Conservation (phyloP, 2,888 invertebrate species). For the Lochmaea capreae region DNA sequence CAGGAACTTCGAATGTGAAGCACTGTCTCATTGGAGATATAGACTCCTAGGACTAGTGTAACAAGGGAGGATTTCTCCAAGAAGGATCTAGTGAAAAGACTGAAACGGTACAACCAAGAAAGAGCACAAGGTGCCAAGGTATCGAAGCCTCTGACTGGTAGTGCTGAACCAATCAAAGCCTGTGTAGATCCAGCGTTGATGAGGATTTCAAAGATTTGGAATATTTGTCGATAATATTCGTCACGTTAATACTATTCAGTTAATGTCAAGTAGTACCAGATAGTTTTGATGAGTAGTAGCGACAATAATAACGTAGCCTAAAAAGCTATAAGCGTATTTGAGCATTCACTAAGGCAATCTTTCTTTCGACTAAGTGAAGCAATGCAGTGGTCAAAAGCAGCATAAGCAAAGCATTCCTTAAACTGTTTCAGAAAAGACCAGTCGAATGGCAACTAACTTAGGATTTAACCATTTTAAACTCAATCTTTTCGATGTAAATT, state of each 20-base stretch:
- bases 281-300: neutral
- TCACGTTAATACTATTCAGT: neutral
- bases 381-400: constrained; percentile 58
- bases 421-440: constrained; percentile 79
- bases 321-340: constrained; percentile 28
- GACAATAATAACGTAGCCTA: constrained; percentile 21
- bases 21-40: no score
- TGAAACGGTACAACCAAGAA: no score
- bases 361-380: constrained; percentile 53
- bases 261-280: neutral
- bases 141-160: no score
- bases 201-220: neutral
- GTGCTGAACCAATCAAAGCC: no score
- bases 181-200: no score
- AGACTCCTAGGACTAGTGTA: no score
- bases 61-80: no score
- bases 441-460: constrained; percentile 74
- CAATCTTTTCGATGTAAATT: constrained; percentile 28
- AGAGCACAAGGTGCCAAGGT: no score
- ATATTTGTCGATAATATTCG: neutral
- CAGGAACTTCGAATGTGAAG: no score
- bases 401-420: constrained; percentile 62
- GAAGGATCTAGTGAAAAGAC: no score
- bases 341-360: constrained; percentile 51
- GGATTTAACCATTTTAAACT: constrained; percentile 30